Conservation (phyloP, 2,113 vertebrate genomes). For the Gymnocephalus cernua region DNA sequence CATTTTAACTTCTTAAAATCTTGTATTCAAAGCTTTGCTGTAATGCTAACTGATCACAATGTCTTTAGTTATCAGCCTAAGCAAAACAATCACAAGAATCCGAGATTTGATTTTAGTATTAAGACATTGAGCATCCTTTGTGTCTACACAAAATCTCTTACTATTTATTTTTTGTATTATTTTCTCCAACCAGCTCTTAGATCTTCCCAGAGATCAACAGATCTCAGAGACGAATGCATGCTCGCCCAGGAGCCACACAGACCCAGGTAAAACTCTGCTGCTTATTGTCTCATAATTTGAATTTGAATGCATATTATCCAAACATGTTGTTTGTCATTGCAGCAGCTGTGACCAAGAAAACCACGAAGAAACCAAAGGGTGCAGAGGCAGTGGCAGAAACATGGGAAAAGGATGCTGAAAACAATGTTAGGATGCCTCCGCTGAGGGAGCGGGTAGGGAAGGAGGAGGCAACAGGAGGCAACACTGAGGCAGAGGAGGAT, state of each 20-base stretch:
- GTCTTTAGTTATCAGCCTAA: too few species aligned
- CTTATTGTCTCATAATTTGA: background rate
- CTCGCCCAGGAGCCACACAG: background rate
- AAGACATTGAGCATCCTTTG: background rate
- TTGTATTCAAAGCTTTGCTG: too few species aligned
- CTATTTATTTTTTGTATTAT: background rate
- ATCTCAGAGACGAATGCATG: background rate
- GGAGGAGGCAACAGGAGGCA: constrained; percentile 18
- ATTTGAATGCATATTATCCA: background rate
- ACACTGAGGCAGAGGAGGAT: constrained; percentile 11
- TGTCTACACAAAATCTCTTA: background rate
- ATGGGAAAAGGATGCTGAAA: background rate
- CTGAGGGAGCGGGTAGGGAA: constrained; percentile 2
- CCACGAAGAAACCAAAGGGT: background rate
- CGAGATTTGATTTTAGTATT: background rate
- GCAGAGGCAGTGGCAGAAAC: background rate
- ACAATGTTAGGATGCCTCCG: background rate
- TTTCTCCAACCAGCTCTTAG: constrained; percentile 7
- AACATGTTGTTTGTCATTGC: background rate
- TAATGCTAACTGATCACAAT: too few species aligned
- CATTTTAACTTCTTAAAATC: too few species aligned
- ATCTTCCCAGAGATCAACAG: background rate
- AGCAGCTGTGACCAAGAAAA: constrained; percentile 5
- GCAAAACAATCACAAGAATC: background rate
- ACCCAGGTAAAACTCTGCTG: constrained; percentile 16